Percentiles rank a stretch among this genome's conserved stretches.
Evolutionary conservation across 2,797 vertebrate genomes (phyloP).

Genomic region (Distichodus sexfasciatus): DNA sequence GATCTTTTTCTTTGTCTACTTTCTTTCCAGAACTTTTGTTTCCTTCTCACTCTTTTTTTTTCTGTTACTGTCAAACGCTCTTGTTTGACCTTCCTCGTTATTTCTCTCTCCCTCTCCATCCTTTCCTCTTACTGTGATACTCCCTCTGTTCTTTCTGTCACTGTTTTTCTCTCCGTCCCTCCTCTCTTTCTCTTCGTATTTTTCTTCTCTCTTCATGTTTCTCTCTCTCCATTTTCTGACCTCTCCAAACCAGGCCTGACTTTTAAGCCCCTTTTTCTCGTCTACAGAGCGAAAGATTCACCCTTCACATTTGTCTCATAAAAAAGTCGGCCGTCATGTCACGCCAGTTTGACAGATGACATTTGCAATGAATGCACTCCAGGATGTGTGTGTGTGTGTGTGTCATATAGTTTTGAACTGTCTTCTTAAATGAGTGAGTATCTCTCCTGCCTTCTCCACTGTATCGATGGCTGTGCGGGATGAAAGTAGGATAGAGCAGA

Average conservation of each 20-base stretch:
- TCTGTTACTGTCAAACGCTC: too few relatives aligned
- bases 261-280: not conserved
- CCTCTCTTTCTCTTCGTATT: too few relatives aligned
- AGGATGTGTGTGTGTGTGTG: not conserved
- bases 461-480: too few relatives aligned
- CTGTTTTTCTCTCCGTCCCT: constrained; percentile 55
- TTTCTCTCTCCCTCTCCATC: constrained; percentile 41
- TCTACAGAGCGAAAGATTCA: not conserved
- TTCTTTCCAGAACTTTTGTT: too few relatives aligned
- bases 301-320: not conserved
- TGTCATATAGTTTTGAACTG: not conserved
- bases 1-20: too few relatives aligned
- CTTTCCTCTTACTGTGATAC: constrained; percentile 49
- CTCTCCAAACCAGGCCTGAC: constrained; percentile 40
- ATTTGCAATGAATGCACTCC: not conserved
- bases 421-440: too few relatives aligned
- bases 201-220: constrained; percentile 47
- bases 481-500: too few relatives aligned
- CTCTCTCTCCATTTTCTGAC: constrained; percentile 50
- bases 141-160: too few relatives aligned
- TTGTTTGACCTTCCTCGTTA: too few relatives aligned
- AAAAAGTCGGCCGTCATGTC: not conserved
- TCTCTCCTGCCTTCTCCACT: too few relatives aligned
- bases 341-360: not conserved
- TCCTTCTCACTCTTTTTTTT: too few relatives aligned